These are phyloP conservation scores for Clinocottus analis DNA, from an alignment of 2,113 vertebrate species.

Conservation along the genomic window DNA sequence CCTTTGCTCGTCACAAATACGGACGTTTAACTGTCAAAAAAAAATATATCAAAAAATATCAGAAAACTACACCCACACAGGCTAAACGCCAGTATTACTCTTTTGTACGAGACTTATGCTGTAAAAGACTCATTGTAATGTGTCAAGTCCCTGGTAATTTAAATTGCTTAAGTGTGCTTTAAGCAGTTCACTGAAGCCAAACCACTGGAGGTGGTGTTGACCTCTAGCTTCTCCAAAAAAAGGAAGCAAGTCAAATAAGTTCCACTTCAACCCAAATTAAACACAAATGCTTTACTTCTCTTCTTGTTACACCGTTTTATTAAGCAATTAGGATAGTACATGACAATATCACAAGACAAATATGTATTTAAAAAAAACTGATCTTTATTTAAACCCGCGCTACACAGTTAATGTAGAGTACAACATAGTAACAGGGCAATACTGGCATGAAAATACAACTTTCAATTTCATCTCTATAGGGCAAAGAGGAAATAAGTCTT, in stretches of 20 bases:
- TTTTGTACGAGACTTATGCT: background rate
- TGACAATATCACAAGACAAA: background rate
- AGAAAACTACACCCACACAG: background rate
- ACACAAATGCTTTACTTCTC: background rate
- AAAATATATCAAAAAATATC: background rate
- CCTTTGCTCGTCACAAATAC: background rate
- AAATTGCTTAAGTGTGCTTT: background rate
- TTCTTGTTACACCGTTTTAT: background rate
- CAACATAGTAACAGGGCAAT: slow-evolving; percentile 54
- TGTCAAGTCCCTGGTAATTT: background rate
- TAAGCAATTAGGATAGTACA: background rate
- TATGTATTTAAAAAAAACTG: slow-evolving; percentile 63
- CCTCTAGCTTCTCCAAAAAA: background rate
- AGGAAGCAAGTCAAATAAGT: slow-evolving; percentile 19
- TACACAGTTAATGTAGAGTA: slow-evolving; percentile 72
- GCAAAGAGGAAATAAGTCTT: slow-evolving; percentile 37
- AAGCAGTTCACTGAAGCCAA: slow-evolving; percentile 1
- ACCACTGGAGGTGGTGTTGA: background rate
- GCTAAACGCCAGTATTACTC: background rate
- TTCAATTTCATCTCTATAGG: slow-evolving; percentile 57
- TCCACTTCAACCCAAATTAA: background rate
- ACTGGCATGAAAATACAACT: slow-evolving; percentile 57
- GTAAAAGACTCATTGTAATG: background rate
- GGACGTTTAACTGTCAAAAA: background rate
- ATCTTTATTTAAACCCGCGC: slow-evolving; percentile 83